phyloP scores from a whole-genome alignment of 2,113 vertebrate genomes.

The Apodemus sylvaticus region DNA sequence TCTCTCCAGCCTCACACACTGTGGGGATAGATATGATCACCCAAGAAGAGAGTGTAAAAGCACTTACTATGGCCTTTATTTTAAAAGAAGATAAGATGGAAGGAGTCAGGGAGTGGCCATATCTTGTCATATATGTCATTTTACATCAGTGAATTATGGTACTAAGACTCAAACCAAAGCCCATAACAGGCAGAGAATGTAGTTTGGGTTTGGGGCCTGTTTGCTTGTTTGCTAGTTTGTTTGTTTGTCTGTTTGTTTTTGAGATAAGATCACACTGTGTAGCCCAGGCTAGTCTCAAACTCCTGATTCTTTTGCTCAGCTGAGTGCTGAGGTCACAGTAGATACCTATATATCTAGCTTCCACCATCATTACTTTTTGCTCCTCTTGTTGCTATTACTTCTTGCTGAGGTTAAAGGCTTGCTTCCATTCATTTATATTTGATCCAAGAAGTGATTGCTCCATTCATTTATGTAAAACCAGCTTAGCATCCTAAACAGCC shows the following conservation, averaged over 20 bases:
- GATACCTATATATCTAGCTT: background rate
- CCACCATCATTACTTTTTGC: background rate
- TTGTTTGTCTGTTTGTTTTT: background rate
- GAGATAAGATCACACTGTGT: background rate
- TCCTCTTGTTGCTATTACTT: background rate
- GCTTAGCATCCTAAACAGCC: background rate
- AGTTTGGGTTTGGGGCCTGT: background rate
- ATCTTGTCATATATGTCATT: background rate
- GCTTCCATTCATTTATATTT: conserved; percentile 31
- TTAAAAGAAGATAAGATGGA: conserved; percentile 9
- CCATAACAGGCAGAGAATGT: background rate
- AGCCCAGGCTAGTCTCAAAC: background rate
- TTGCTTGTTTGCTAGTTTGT: background rate
- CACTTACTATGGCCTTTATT: background rate
- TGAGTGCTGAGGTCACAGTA: background rate
- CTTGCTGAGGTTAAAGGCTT: conserved; percentile 58
- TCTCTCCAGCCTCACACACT: background rate
- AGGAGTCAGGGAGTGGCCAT: background rate
- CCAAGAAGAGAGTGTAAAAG: background rate
- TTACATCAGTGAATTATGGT: background rate
- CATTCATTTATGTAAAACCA: conserved; percentile 54
- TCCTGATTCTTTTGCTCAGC: background rate
- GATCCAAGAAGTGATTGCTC: background rate
- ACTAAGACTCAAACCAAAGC: conserved; percentile 1
- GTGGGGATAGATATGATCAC: background rate